A percentile compares a stretch with the other conserved stretches of the same genome.
These are phyloP conservation scores for Elegia similella DNA, from an alignment of 2,888 invertebrate genomes.

Conservation along the genomic window DNA sequence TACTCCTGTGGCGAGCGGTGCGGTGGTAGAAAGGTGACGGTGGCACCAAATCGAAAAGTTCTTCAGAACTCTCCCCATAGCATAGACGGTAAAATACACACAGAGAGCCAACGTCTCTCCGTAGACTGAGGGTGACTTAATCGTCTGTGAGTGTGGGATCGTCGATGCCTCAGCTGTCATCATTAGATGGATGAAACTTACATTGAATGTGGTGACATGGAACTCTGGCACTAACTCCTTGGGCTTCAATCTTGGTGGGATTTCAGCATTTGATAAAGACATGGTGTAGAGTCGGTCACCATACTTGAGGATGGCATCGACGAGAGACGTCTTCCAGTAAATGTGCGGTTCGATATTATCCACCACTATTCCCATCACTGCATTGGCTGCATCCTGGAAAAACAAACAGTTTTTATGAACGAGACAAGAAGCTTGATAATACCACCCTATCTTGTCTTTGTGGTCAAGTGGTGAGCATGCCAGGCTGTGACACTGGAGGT, in stretches of 20 bases:
- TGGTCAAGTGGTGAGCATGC: no score
- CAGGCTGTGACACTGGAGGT: no score
- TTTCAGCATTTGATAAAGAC: conserved; percentile 50
- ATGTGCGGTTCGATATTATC: conserved; percentile 78
- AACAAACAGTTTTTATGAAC: neutral
- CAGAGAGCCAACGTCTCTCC: no score
- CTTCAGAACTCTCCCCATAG: no score
- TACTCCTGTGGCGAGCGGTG: no score
- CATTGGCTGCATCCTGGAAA: conserved; percentile 78
- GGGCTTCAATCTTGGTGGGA: conserved; percentile 44
- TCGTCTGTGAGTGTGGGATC: no score
- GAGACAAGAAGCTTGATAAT: no score
- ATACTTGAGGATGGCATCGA: conserved; percentile 83
- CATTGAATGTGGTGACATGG: conserved; percentile 66
- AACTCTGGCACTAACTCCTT: conserved; percentile 50
- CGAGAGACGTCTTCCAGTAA: conserved; percentile 78
- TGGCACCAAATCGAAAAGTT: no score
- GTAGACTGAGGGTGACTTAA: no score
- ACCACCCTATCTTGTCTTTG: no score
- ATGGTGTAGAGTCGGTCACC: conserved; percentile 83
- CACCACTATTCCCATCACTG: conserved; percentile 81
- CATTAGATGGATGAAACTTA: conserved; percentile 37
- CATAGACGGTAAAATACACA: no score
- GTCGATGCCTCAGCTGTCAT: neutral
- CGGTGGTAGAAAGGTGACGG: no score